These are phyloP conservation scores for Chalcosyrphus nemorum DNA, from an alignment of 2,888 invertebrate species.

Conservation along the genomic window DNA sequence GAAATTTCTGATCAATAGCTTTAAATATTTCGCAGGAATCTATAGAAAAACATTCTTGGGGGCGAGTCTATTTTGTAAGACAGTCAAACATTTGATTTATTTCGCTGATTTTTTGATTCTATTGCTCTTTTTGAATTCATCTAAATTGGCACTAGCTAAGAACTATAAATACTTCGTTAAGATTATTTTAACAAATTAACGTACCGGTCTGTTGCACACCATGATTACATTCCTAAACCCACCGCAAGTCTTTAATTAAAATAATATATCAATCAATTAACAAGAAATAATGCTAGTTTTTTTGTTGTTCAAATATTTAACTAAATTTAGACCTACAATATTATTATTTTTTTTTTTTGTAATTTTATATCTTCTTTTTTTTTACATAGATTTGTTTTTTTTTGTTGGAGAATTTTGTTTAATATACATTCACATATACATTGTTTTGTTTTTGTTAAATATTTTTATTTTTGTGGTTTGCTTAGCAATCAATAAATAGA, in stretches of 20 bases:
- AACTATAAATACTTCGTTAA: no score
- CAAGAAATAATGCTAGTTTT: conserved; percentile 15
- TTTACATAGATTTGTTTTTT: conserved; percentile 43
- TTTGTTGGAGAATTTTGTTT: conserved; percentile 50
- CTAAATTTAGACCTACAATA: conserved; percentile 38
- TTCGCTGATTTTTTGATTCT: no score
- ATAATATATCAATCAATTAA: conserved; percentile 2
- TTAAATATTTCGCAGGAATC: no score
- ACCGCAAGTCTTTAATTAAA: not conserved
- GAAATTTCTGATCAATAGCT: no score
- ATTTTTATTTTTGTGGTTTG: conserved; percentile 53
- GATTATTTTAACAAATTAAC: no score
- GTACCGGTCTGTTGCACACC: not conserved
- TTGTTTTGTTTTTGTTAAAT: conserved; percentile 10
- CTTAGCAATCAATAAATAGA: conserved; percentile 66
- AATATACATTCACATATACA: conserved; percentile 74
- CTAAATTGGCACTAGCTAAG: not conserved
- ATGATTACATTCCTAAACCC: conserved; percentile 1
- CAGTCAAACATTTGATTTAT: not conserved
- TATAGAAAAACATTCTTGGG: no score
- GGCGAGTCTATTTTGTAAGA: no score
- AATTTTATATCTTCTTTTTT: no score
- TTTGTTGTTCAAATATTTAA: conserved; percentile 20
- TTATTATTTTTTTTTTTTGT: no score
- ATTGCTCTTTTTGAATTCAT: conserved; percentile 26